Evolutionary conservation across 1,140 invertebrate species (phyloP).

Genomic region (Cyrtorhinus lividipennis): DNA sequence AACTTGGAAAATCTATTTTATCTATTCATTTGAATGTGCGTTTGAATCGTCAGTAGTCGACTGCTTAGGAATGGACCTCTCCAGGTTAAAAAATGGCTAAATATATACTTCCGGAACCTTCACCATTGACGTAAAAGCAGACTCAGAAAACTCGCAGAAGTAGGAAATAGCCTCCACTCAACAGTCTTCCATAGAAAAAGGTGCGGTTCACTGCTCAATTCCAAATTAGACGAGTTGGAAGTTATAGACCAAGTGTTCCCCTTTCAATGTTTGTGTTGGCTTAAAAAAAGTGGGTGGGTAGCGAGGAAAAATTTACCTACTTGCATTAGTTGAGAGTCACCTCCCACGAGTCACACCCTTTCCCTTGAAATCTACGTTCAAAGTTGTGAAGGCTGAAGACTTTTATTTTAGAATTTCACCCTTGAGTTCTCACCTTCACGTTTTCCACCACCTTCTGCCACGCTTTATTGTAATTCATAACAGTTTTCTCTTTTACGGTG

Average conservation of each 20-base stretch:
- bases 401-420: constrained; percentile 13
- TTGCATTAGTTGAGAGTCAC: constrained; percentile 1
- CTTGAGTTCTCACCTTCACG: not conserved
- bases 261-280: not conserved
- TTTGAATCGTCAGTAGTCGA: no score
- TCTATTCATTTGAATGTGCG: no score
- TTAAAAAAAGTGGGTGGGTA: constrained; percentile 5
- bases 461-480: not conserved
- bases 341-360: constrained; percentile 4
- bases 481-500: not conserved
- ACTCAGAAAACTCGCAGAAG: no score
- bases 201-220: not conserved
- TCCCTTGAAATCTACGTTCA: constrained; percentile 6
- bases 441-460: not conserved
- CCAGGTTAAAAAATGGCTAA: no score
- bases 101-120: no score
- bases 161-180: no score
- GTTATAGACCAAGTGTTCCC: constrained; percentile 10
- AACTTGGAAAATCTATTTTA: no score
- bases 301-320: not conserved
- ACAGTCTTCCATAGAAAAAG: not conserved
- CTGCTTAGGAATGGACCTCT: no score
- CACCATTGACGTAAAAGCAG: no score
- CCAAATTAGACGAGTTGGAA: constrained; percentile 11
- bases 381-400: constrained; percentile 3